These are phyloP conservation scores for Neria commutata DNA, from an alignment of 2,888 invertebrate genomes.

Conservation along the genomic window DNA sequence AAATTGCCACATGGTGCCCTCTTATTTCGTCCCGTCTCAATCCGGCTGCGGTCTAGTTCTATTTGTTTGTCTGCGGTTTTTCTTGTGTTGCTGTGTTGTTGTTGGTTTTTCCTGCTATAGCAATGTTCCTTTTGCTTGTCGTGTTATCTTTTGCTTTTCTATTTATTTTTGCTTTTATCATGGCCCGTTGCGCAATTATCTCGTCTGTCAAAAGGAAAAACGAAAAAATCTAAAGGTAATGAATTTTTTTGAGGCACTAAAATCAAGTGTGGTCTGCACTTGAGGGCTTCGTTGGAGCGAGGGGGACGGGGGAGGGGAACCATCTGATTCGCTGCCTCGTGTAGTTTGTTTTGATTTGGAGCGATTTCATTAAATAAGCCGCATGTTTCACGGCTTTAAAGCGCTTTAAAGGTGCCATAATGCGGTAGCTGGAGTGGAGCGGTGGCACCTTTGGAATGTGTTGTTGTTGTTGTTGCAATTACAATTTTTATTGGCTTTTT, in stretches of 20 bases:
- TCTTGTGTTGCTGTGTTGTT: constrained; percentile 7
- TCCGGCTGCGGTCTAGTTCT: constrained; percentile 30
- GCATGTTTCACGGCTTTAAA: too few relatives aligned
- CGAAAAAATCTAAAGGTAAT: too few relatives aligned
- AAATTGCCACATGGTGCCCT: constrained; percentile 37
- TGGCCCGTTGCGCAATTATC: constrained; percentile 1
- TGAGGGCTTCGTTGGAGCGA: neutral
- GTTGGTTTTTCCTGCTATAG: neutral
- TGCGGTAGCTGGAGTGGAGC: too few relatives aligned
- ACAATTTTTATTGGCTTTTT: too few relatives aligned
- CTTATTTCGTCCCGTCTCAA: neutral
- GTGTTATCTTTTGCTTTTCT: neutral
- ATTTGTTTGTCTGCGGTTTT: constrained; percentile 35
- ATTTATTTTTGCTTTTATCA: constrained; percentile 5
- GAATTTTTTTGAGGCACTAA: too few relatives aligned
- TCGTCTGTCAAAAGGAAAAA: neutral
- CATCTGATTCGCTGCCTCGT: neutral
- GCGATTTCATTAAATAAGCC: neutral
- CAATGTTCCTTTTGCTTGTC: constrained; percentile 1
- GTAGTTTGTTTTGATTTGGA: neutral
- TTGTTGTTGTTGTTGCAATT: too few relatives aligned
- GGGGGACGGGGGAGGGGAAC: too few relatives aligned
- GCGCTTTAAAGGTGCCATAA: too few relatives aligned
- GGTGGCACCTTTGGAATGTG: too few relatives aligned
- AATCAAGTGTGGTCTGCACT: neutral